A percentile compares a stretch with the other conserved stretches of the same genome.
Conservation (phyloP, 2,888 invertebrate species). For the Orgyia antiqua region DNA sequence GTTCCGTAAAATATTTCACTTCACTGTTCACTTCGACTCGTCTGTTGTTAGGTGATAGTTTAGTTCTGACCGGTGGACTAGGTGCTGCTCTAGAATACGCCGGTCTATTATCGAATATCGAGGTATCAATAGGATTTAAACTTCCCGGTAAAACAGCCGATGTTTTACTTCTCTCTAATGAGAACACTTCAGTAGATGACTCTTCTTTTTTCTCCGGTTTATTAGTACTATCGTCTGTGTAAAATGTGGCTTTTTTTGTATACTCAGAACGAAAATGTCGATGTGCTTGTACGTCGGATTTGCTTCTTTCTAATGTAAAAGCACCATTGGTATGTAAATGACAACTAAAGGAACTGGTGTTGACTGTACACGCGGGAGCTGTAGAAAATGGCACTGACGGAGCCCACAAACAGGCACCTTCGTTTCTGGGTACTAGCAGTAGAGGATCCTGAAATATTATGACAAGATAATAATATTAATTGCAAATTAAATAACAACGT, state of each 20-base stretch:
- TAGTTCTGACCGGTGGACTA: constrained; percentile 64
- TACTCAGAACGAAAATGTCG: constrained; percentile 42
- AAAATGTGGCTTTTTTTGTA: constrained; percentile 54
- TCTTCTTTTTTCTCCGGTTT: constrained; percentile 25
- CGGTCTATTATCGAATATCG: constrained; percentile 64
- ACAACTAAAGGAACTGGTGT: constrained; percentile 64
- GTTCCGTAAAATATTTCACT: constrained; percentile 40
- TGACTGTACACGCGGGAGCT: constrained; percentile 57
- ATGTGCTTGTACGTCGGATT: constrained; percentile 64
- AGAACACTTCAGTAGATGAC: constrained; percentile 36
- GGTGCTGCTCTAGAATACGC: constrained; percentile 62
- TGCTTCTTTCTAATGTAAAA: constrained; percentile 65
- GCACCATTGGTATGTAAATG: constrained; percentile 64
- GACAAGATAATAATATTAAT: too few species aligned
- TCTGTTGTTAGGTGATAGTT: constrained; percentile 47
- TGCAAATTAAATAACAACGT: too few species aligned
- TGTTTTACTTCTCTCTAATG: constrained; percentile 64
- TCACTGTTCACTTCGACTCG: constrained; percentile 39
- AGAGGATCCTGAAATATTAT: constrained; percentile 69
- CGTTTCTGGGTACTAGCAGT: constrained; percentile 79
- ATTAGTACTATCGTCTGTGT: constrained; percentile 40
- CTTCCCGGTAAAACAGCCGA: constrained; percentile 47
- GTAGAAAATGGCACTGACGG: constrained; percentile 66
- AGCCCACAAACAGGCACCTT: constrained; percentile 74
- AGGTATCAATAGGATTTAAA: constrained; percentile 41